These are phyloP conservation scores for Sphaerodactylus townsendi DNA, from an alignment of 2,113 vertebrate genomes.

Conservation along the genomic window DNA sequence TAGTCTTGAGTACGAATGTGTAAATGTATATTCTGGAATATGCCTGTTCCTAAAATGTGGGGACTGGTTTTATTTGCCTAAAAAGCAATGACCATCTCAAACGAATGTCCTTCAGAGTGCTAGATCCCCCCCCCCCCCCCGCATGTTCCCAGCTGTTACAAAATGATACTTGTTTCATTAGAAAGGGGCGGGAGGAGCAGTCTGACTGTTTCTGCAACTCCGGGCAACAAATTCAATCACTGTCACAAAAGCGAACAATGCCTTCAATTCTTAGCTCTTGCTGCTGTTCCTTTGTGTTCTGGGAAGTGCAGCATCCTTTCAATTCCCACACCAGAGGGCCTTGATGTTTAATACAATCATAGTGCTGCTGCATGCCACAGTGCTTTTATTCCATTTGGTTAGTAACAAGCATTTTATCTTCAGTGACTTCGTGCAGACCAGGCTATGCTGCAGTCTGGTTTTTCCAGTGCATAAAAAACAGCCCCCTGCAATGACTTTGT, in stretches of 20 bases:
- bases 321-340: neutral
- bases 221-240: neutral
- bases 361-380: neutral
- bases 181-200: slow-evolving; percentile 7
- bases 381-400: neutral
- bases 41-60: neutral
- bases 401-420: slow-evolving; percentile 1
- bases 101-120: neutral
- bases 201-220: neutral
- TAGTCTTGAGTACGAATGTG: no score
- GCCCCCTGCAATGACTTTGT: neutral
- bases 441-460: slow-evolving; percentile 1
- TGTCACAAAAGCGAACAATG: neutral
- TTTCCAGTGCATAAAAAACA: neutral
- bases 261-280: neutral
- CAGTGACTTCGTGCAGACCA: neutral
- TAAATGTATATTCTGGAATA: neutral
- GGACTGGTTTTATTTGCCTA: neutral
- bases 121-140: neutral
- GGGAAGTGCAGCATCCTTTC: neutral
- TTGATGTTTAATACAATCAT: neutral
- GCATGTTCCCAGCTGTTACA: neutral
- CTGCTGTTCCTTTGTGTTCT: neutral
- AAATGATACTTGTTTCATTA: slow-evolving; percentile 7
- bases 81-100: neutral